Conservation (phyloP, 2,797 vertebrate genomes). For the Gambelia wislizenii region DNA sequence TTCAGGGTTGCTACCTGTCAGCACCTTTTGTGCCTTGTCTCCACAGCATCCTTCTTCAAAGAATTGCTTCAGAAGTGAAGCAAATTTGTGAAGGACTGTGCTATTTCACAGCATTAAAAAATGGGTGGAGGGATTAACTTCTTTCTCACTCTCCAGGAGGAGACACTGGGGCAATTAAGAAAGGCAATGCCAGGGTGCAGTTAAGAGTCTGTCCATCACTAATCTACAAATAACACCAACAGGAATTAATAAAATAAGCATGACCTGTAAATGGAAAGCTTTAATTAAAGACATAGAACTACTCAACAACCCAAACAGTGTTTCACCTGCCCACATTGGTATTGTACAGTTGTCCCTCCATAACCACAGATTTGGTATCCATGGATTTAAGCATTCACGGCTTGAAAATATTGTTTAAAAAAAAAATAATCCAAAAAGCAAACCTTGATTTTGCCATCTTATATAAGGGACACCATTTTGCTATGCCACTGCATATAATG, state of each 20-base stretch:
- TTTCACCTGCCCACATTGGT: neutral
- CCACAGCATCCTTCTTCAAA: neutral
- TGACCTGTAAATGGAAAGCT: neutral
- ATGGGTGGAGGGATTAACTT: neutral
- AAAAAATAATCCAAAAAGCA: no score
- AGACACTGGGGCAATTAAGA: neutral
- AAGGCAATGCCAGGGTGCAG: neutral
- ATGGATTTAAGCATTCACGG: no score
- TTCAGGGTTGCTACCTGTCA: no score
- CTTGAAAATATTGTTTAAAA: no score
- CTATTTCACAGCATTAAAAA: neutral
- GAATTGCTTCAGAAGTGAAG: neutral
- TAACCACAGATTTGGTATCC: no score
- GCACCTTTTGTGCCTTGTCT: neutral
- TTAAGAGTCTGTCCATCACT: neutral
- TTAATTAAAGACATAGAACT: neutral
- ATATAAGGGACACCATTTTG: no score
- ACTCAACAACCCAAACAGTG: neutral
- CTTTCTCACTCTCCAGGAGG: neutral
- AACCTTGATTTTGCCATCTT: no score
- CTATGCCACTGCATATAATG: no score
- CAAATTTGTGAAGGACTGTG: neutral
- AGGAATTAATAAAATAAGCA: neutral
- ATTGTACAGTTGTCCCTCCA: no score
- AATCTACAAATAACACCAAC: neutral